Conservation (phyloP, 2,888 invertebrate genomes). For the Trichopria drosophilae region DNA sequence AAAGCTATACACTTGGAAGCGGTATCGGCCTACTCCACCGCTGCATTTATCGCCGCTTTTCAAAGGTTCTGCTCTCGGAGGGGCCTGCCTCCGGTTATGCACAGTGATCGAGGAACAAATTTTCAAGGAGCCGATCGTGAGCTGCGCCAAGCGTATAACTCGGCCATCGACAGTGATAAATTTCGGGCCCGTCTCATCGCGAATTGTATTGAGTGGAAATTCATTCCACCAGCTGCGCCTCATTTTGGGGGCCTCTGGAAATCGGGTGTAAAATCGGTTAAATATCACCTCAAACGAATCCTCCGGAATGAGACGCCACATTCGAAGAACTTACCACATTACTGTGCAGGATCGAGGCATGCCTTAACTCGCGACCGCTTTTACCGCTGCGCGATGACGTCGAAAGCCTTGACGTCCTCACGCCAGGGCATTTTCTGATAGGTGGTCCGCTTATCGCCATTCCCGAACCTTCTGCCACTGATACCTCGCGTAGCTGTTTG, state of each 20-base stretch:
- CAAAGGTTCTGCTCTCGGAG: slow-evolving; percentile 19
- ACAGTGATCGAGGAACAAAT: slow-evolving; percentile 25
- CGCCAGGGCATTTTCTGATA: slow-evolving; percentile 40
- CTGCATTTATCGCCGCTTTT: slow-evolving; percentile 23
- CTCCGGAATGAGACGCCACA: neutral
- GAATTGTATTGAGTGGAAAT: slow-evolving; percentile 9
- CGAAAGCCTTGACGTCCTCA: slow-evolving; percentile 25
- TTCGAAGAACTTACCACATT: neutral
- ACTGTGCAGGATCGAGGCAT: slow-evolving; percentile 3
- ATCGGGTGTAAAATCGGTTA: slow-evolving; percentile 24
- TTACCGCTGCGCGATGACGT: slow-evolving; percentile 13
- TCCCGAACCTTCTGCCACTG: neutral
- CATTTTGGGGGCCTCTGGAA: slow-evolving; percentile 34
- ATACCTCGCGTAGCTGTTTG: neutral
- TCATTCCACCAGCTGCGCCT: slow-evolving; percentile 17
- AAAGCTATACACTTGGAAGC: slow-evolving; percentile 21
- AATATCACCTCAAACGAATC: slow-evolving; percentile 5
- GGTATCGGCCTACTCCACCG: slow-evolving; percentile 14
- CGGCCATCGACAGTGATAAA: too few relatives aligned
- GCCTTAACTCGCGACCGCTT: neutral
- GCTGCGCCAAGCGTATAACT: neutral
- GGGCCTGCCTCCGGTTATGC: slow-evolving; percentile 11
- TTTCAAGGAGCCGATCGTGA: slow-evolving; percentile 15
- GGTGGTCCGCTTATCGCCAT: slow-evolving; percentile 25
- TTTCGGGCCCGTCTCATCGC: too few relatives aligned